Evolutionary conservation across 2,797 vertebrate genomes (phyloP).

Genomic region (Microctenopoma lineatum): DNA sequence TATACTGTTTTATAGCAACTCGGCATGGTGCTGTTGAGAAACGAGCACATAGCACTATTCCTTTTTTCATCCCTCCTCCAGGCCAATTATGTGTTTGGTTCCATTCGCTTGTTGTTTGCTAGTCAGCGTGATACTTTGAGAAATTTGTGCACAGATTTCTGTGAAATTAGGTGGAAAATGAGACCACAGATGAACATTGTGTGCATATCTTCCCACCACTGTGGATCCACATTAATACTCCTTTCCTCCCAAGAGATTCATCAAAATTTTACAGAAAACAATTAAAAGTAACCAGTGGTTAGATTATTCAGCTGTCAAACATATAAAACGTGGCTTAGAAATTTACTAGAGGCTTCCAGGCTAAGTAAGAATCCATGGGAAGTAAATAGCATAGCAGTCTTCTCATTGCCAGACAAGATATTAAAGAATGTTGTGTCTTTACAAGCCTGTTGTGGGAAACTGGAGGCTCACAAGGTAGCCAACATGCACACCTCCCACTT

Average conservation of each 20-base stretch:
- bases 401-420: background rate
- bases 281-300: too few relatives aligned
- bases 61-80: background rate
- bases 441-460: too few relatives aligned
- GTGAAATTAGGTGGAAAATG: constrained; percentile 25
- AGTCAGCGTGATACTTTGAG: constrained; percentile 8
- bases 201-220: background rate
- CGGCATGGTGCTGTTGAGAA: background rate
- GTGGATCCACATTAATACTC: background rate
- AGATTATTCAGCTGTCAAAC: background rate
- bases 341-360: too few relatives aligned
- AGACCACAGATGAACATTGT: background rate
- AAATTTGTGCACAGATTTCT: constrained; percentile 9
- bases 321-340: background rate
- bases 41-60: background rate
- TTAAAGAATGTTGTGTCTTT: too few relatives aligned
- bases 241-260: too few relatives aligned
- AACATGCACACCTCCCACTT: too few relatives aligned
- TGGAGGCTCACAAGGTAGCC: too few relatives aligned
- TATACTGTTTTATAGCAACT: background rate
- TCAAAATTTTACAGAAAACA: too few relatives aligned
- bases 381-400: background rate
- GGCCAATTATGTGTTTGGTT: background rate
- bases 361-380: background rate
- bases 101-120: background rate